Evolutionary conservation across 2,888 invertebrate genomes (phyloP), one percentile per base, ranked within the genome.

Genomic region (Calameuta filiformis): DNA sequence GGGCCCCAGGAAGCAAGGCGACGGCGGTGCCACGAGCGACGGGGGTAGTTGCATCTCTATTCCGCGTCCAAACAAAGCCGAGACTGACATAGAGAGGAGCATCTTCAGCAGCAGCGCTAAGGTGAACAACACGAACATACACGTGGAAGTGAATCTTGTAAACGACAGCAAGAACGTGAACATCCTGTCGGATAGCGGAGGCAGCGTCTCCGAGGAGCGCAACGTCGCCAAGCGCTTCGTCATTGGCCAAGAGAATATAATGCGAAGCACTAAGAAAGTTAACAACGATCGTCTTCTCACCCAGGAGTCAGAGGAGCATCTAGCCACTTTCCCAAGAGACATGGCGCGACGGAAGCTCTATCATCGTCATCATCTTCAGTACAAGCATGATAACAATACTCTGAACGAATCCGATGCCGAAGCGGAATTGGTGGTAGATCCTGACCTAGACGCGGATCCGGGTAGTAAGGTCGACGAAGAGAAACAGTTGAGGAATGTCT

Each of bases 121-220:
- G 92, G 95, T 96, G 0, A 96, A 96, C 87, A 96, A 96, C 82
- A 96, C 96, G 0, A 96, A 96, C 89, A 94, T 96, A 81, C 96
- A 96, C 86, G 95, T 95, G 0, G 95, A 95, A 85, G 91, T 93
- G 80, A 94, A 92, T 82, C 93, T 93, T 0, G 92, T 94, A 0
- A 94, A 94, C 83, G 94, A 94, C 82, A 91, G 93, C 0, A 93
- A 92, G 15, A 95, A 96, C 87, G 94, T 95, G 0, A 96, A 95
- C 86, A 93, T 96, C 79, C 89, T 95, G 4, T 93, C 94, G 35
- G 95, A 95, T 75, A 95, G 94, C 69, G 92, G 93, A 2, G 95
- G 94, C 1, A 90, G 89, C 37, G 81, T 90, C 1, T 88, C 90
- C 0, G 91, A 91, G 40, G 90, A 89, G 73, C 84, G 88, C 74